A percentile compares a stretch with the other conserved stretches of the same genome.
Conservation (phyloP, 2,113 vertebrate species). For the Daubentonia madagascariensis region DNA sequence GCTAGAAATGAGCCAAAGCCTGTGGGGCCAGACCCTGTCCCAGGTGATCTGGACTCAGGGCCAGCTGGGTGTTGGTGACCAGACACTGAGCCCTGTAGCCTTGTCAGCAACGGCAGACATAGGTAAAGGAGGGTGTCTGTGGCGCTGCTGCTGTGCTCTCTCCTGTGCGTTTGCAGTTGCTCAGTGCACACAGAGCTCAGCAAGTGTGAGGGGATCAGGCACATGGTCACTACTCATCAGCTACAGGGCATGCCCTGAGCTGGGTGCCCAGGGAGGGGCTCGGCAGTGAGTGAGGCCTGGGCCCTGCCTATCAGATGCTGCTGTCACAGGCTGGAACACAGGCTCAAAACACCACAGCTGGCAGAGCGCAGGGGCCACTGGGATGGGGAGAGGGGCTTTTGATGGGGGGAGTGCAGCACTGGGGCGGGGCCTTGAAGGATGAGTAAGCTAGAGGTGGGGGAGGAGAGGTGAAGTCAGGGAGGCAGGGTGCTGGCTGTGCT, state of each 20-base stretch:
- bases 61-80: neutral
- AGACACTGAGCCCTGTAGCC: neutral
- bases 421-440: accelerated
- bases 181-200: neutral
- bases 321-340: too few relatives aligned
- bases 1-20: neutral
- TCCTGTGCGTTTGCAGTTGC: accelerated
- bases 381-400: neutral
- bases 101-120: accelerated
- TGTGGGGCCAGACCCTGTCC: too few relatives aligned
- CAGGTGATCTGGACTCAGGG: neutral
- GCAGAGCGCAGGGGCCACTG: neutral
- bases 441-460: neutral
- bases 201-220: neutral
- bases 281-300: neutral
- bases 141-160: neutral
- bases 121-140: neutral
- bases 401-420: too few relatives aligned
- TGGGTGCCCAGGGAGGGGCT: neutral
- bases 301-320: neutral
- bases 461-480: too few relatives aligned
- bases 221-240: accelerated
- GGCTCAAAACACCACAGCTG: neutral
- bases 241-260: neutral
- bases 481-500: accelerated